Evolutionary conservation across 2,888 invertebrate species (phyloP), one percentile per base, ranked within the genome.

Genomic region (Catocala nupta): DNA sequence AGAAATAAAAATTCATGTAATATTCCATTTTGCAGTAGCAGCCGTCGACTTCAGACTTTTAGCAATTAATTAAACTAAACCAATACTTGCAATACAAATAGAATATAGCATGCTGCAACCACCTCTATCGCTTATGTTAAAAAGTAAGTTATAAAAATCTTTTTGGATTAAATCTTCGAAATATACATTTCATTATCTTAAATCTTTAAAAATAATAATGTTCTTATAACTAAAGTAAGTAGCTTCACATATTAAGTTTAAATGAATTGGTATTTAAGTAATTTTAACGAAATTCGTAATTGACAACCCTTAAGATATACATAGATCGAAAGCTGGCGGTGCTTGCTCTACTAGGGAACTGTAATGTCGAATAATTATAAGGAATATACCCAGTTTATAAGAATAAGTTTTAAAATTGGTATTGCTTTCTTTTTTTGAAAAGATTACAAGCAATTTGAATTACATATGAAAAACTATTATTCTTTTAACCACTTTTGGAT

Each of bases 141-240:
- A 49, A 50, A 6, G 25, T 56, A 34, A 48, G 42, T 65, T 62
- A 65, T 45, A 45, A 63, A 65, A 75, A 69, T 63, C 51, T 47
- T 57, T 73, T 75, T 64, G 71, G 65, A 71, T 59, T 71, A 55
- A 77, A 75, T 65, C 63, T 76, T 82, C 87, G 83, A 86, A 87
- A 88, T 88, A 87, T 89, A 89, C 89, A 87, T 80, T 83, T 82
- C 74, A 81, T 69, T 81, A 74, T 70, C 68, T 77, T 71, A 75
- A 78, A 75, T 70, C 70, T 71, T 77, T 58, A 68, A 68, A 70
- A 65, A 50, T 66, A 64, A 69, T 65, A 67, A 68, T 44, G 50
- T 54, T 59, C 55, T 61, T 70, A 70, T 0, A 59, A 51, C 65
- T 71, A 73, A 56, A 58, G 12, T 61, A 65, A 68, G 55, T 60